Evolutionary conservation across 2,113 vertebrate species (phyloP).

Genomic region (Laticauda colubrina): DNA sequence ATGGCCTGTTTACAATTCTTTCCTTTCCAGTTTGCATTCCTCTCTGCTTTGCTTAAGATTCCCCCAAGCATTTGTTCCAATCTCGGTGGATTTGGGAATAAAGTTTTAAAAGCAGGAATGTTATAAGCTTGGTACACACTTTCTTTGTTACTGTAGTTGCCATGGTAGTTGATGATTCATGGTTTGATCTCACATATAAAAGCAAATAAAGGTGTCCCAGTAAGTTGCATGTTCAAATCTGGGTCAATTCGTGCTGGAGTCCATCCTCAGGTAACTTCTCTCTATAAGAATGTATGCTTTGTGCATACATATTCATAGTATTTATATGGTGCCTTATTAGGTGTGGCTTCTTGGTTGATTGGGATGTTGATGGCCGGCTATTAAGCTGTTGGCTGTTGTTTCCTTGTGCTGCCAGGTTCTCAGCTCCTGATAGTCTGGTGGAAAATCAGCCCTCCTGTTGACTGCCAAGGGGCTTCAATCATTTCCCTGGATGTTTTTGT

Average conservation of each 20-base stretch:
- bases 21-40: not conserved
- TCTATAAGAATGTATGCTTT: not conserved
- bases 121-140: not conserved
- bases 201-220: not conserved
- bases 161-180: not conserved
- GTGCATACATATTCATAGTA: no score
- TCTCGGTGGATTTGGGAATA: not conserved
- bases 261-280: not conserved
- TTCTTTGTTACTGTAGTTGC: not conserved
- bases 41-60: not conserved
- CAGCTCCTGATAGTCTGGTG: no score
- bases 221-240: not conserved
- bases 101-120: fast-evolving
- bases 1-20: not conserved
- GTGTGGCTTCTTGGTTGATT: not conserved
- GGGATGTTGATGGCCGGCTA: not conserved
- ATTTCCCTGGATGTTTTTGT: no score
- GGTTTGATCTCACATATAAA: not conserved
- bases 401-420: not conserved
- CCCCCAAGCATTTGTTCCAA: not conserved
- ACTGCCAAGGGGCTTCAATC: no score
- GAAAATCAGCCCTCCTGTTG: no score
- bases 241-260: not conserved
- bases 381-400: not conserved
- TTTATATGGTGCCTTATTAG: not conserved